Evolutionary conservation across 2,113 vertebrate genomes (phyloP).

Genomic region (Hippocampus zosterae): DNA sequence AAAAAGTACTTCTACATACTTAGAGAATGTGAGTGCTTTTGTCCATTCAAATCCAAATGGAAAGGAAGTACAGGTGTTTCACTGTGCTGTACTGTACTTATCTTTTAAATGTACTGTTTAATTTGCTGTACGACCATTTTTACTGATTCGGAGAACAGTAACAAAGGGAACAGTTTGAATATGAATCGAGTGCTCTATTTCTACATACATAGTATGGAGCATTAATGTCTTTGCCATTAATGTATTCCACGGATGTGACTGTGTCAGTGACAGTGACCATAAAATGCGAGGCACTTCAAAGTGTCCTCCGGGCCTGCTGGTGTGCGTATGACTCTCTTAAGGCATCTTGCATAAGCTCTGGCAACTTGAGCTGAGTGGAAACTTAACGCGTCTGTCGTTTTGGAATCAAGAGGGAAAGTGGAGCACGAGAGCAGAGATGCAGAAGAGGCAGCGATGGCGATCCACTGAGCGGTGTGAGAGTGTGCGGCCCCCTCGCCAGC

Average conservation of each 20-base stretch:
- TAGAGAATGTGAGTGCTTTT: neutral
- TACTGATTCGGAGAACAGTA: conserved; percentile 7
- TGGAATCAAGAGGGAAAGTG: conserved; percentile 54
- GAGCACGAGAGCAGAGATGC: conserved; percentile 30
- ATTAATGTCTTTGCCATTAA: conserved; percentile 12
- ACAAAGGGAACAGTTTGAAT: neutral
- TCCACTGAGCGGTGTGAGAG: conserved; percentile 36
- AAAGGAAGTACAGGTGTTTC: neutral
- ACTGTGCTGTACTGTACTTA: neutral
- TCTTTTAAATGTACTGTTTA: neutral
- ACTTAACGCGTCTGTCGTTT: conserved; percentile 55
- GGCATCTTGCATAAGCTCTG: conserved; percentile 67
- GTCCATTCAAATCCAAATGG: neutral
- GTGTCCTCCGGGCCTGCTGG: conserved; percentile 26
- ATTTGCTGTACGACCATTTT: neutral
- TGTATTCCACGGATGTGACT: conserved; percentile 16
- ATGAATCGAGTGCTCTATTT: conserved; percentile 6
- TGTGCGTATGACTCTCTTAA: conserved; percentile 51
- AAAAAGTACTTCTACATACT: neutral
- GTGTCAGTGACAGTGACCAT: conserved; percentile 27
- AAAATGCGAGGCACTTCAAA: conserved; percentile 27
- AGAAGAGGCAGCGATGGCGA: conserved; percentile 50
- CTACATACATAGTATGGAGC: conserved; percentile 1
- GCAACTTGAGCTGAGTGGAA: conserved; percentile 70
- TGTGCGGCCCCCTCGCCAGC: conserved; percentile 42